Percentiles rank a stretch among this genome's conserved stretches.
Evolutionary conservation across 2,797 vertebrate genomes (phyloP).

Genomic region (Centropyge bicolor): DNA sequence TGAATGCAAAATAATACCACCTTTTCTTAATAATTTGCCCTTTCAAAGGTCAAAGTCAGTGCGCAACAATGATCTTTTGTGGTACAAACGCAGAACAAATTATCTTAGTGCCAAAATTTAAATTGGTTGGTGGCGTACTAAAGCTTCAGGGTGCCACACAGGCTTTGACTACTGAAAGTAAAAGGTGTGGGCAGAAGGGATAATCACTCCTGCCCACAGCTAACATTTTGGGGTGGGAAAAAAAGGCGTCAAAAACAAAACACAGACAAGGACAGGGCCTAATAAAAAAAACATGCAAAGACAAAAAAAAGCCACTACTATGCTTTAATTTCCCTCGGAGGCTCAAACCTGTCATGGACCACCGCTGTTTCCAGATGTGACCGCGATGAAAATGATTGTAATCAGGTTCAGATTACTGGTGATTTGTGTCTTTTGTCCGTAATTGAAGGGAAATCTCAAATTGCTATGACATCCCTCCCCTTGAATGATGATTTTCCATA

Average conservation of each 20-base stretch:
- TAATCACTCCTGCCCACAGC: constrained; percentile 26
- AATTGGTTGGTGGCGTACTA: constrained; percentile 49
- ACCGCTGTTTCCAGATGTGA: constrained; percentile 33
- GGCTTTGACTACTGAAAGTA: constrained; percentile 44
- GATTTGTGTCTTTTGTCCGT: constrained; percentile 34
- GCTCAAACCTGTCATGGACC: neutral
- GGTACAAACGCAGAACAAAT: constrained; percentile 59
- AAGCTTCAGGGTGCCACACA: constrained; percentile 44
- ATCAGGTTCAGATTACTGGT: constrained; percentile 25
- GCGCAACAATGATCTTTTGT: constrained; percentile 62
- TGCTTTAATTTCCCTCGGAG: neutral
- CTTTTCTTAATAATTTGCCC: constrained; percentile 40
- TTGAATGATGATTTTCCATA: neutral
- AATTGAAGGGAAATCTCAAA: constrained; percentile 24
- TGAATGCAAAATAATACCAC: constrained; percentile 55
- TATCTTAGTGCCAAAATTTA: constrained; percentile 52
- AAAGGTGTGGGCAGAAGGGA: constrained; percentile 47
- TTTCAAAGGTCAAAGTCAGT: constrained; percentile 59
- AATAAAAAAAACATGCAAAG: neutral
- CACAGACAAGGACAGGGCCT: constrained; percentile 1
- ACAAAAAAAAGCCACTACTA: neutral
- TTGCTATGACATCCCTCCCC: constrained; percentile 10
- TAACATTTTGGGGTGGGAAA: constrained; percentile 8
- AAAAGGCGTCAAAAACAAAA: constrained; percentile 15
- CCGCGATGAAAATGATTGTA: constrained; percentile 15